Evolutionary conservation across 2,113 vertebrate species (phyloP).

Genomic region (Ictalurus punctatus): DNA sequence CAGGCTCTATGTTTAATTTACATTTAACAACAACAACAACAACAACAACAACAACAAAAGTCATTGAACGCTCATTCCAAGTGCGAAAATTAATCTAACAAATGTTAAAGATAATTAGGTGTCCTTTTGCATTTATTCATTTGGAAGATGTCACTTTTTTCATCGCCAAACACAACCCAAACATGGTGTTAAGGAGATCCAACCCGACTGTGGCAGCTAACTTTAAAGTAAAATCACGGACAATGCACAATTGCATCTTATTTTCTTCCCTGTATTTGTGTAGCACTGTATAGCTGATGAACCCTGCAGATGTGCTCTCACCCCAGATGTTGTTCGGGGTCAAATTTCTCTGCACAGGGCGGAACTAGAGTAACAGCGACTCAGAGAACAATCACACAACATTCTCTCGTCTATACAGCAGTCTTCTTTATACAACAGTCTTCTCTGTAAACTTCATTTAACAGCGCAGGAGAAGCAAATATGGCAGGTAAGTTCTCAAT

Average conservation of each 20-base stretch:
- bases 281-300: not conserved
- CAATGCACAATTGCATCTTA: not conserved
- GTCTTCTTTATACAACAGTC: too few relatives aligned
- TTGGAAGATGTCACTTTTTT: too few relatives aligned
- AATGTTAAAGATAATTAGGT: not conserved
- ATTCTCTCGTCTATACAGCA: not conserved
- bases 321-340: conserved; percentile 23
- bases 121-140: not conserved
- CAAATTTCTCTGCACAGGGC: conserved; percentile 10
- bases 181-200: not conserved
- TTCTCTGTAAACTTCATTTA: not conserved
- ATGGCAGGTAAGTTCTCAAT: conserved; percentile 19
- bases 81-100: too few relatives aligned
- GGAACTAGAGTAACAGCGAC: conserved; percentile 19
- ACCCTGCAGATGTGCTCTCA: not conserved
- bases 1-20: not conserved
- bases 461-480: not conserved
- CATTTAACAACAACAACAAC: not conserved
- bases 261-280: not conserved
- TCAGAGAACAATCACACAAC: not conserved
- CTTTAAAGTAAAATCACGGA: not conserved
- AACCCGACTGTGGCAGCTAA: too few relatives aligned
- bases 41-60: too few relatives aligned
- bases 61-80: not conserved
- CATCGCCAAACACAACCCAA: too few relatives aligned